A percentile compares a stretch with the other conserved stretches of the same genome.
Conservation (phyloP, 2,888 invertebrate species). For the Phlogophora meticulosa region DNA sequence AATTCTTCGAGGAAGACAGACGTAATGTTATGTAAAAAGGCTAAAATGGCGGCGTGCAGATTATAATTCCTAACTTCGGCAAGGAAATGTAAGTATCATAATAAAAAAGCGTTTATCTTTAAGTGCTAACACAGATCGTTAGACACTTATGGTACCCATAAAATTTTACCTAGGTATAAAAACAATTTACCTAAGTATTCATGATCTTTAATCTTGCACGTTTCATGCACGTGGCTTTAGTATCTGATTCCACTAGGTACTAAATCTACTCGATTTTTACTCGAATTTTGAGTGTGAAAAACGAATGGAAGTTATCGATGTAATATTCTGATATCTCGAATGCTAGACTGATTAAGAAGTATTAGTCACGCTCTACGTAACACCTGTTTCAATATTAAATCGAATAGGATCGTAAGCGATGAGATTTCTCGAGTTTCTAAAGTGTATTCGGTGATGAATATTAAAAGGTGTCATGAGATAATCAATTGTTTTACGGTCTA, state of each 20-base stretch:
- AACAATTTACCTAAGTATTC: slow-evolving; percentile 4
- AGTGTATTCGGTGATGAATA: slow-evolving; percentile 16
- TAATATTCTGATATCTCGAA: slow-evolving; percentile 20
- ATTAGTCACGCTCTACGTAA: slow-evolving; percentile 37
- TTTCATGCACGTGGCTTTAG: background rate
- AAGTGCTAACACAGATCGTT: background rate
- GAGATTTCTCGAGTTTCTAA: slow-evolving; percentile 32
- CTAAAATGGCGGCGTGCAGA: background rate
- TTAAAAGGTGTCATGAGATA: slow-evolving; percentile 7
- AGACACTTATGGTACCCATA: background rate
- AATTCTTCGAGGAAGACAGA: too few relatives aligned
- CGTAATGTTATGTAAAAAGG: background rate
- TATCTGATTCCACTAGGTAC: background rate
- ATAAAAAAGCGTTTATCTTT: slow-evolving; percentile 1
- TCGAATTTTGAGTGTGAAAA: background rate
- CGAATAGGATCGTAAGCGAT: slow-evolving; percentile 14
- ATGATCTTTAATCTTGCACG: slow-evolving; percentile 10
- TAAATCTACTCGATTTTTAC: background rate
- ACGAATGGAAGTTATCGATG: slow-evolving; percentile 9
- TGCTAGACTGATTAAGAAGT: slow-evolving; percentile 24
- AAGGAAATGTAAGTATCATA: slow-evolving; percentile 1
- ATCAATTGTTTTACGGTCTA: background rate
- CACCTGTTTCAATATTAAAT: slow-evolving; percentile 24
- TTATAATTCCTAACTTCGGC: background rate
- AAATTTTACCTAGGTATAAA: background rate